phyloP scores from a whole-genome alignment of 2,888 invertebrate genomes.

The Ligdia adustata region DNA sequence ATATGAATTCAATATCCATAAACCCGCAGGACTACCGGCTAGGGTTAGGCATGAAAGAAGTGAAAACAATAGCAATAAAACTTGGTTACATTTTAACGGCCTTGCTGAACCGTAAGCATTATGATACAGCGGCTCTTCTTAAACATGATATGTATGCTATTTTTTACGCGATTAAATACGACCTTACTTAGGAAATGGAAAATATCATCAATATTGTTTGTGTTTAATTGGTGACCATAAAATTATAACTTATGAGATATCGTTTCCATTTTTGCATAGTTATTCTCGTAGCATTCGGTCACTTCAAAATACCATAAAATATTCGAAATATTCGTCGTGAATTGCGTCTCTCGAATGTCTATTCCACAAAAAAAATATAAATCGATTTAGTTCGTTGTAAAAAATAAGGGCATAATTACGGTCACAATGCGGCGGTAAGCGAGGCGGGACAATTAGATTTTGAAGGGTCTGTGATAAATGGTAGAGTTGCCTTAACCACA shows the following conservation, averaged over 20 bases:
- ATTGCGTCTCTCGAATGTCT: constrained; percentile 59
- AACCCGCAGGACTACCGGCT: too few relatives aligned
- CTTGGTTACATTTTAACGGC: too few relatives aligned
- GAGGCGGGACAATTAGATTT: constrained; percentile 82
- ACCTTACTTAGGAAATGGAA: too few relatives aligned
- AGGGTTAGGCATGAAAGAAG: too few relatives aligned
- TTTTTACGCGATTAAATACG: too few relatives aligned
- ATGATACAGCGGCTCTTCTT: too few relatives aligned
- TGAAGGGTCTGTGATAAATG: constrained; percentile 82
- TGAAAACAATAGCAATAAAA: too few relatives aligned
- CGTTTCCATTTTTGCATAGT: constrained; percentile 7
- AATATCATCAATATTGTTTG: too few relatives aligned
- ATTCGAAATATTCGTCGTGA: constrained; percentile 64
- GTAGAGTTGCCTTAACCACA: constrained; percentile 57
- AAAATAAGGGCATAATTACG: constrained; percentile 80
- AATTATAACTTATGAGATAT: neutral
- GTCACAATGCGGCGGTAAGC: constrained; percentile 78
- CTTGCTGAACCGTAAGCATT: too few relatives aligned
- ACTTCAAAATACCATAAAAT: constrained; percentile 54
- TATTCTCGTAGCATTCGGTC: constrained; percentile 21
- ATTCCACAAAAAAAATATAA: constrained; percentile 62
- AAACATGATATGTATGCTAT: too few relatives aligned
- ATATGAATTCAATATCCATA: too few relatives aligned
- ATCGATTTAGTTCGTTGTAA: constrained; percentile 71
- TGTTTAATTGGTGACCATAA: too few relatives aligned